Conservation (phyloP, 2,113 vertebrate genomes). For the Misgurnus anguillicaudatus region DNA sequence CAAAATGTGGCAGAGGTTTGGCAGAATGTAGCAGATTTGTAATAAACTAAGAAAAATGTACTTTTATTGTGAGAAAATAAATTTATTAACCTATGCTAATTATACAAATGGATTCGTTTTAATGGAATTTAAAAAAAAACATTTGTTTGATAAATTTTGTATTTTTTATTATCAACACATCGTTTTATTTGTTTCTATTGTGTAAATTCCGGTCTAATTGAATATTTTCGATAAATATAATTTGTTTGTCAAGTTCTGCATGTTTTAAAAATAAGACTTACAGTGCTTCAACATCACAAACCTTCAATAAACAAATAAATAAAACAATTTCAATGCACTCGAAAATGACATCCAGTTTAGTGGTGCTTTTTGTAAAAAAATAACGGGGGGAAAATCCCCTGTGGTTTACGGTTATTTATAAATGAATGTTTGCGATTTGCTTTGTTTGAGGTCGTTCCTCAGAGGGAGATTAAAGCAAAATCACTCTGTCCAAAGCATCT, state of each 20-base stretch:
- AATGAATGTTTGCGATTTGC: slow-evolving; percentile 64
- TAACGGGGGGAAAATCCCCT: slow-evolving; percentile 50
- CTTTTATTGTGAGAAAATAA: not conserved
- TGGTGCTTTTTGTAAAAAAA: not conserved
- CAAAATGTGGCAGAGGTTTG: too few relatives aligned
- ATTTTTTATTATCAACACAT: not conserved
- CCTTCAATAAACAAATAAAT: too few relatives aligned
- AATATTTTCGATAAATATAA: not conserved
- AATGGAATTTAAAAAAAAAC: not conserved
- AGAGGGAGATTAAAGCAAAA: slow-evolving; percentile 64
- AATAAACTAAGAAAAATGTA: not conserved
- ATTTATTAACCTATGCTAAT: not conserved
- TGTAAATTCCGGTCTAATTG: not conserved
- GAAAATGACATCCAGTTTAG: slow-evolving; percentile 24
- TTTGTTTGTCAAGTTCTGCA: not conserved
- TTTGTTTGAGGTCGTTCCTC: slow-evolving; percentile 64
- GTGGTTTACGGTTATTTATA: slow-evolving; percentile 61
- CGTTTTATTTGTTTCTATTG: not conserved
- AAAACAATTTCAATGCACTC: not conserved
- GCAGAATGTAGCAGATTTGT: slow-evolving; percentile 18
- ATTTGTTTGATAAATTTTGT: not conserved
- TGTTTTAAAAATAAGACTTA: not conserved
- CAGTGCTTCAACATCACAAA: not conserved
- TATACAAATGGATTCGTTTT: not conserved
- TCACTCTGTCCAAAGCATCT: slow-evolving; percentile 66